These are phyloP conservation scores for Eristalinus aeneus DNA, from an alignment of 2,888 invertebrate genomes.

Conservation along the genomic window DNA sequence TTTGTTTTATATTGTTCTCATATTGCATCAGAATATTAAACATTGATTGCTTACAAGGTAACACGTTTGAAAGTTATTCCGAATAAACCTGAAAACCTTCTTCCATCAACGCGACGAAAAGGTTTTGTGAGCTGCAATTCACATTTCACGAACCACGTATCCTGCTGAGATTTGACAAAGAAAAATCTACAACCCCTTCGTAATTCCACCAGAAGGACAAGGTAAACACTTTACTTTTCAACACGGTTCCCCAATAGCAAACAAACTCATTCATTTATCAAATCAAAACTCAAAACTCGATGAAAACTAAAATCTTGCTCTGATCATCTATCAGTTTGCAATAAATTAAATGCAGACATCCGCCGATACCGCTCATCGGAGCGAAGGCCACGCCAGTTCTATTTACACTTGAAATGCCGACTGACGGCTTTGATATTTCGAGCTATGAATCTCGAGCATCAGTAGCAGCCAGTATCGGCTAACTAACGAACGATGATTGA, in stretches of 20 bases:
- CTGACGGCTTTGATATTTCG: constrained; percentile 24
- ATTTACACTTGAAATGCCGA: constrained; percentile 32
- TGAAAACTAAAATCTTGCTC: not conserved
- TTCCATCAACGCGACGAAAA: no score
- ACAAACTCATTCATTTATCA: not conserved
- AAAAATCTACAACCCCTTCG: no score
- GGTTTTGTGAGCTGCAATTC: no score
- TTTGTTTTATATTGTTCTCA: no score
- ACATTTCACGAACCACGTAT: no score
- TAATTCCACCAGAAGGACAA: no score
- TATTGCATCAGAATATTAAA: no score
- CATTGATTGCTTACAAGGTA: no score
- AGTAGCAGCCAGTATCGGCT: not conserved
- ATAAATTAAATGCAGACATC: constrained; percentile 26
- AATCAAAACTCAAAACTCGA: not conserved
- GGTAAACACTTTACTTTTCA: not conserved
- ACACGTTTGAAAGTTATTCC: no score
- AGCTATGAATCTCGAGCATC: not conserved
- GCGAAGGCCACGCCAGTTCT: constrained; percentile 37
- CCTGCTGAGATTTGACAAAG: no score
- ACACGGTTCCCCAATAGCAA: not conserved
- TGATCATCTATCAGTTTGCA: not conserved
- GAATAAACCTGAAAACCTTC: no score
- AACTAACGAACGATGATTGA: constrained; percentile 38
- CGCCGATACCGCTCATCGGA: not conserved